A percentile compares a stretch with the other conserved stretches of the same genome.
Evolutionary conservation across 2,888 invertebrate genomes (phyloP).

Genomic region (Lydus trimaculatus): DNA sequence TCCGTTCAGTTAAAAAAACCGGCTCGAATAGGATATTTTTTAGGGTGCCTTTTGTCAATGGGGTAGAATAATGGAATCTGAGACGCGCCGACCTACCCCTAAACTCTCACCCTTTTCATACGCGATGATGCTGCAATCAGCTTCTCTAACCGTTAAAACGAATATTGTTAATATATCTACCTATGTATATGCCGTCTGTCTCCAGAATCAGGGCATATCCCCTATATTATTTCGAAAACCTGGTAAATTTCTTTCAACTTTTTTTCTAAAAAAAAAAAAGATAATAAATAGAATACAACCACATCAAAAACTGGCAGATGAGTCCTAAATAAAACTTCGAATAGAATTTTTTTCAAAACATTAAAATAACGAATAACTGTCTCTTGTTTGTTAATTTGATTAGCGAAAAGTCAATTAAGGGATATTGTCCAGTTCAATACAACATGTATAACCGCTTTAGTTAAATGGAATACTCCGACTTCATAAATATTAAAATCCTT

Average conservation of each 20-base stretch:
- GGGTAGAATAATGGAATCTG: constrained; percentile 61
- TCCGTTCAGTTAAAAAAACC: constrained; percentile 53
- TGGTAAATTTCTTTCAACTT: constrained; percentile 1
- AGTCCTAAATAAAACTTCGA: background rate
- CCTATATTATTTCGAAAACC: constrained; percentile 14
- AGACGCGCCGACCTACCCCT: constrained; percentile 59
- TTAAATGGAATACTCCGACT: constrained; percentile 42
- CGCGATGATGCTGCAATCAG: constrained; percentile 58
- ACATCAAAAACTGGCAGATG: background rate
- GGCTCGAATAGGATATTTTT: constrained; percentile 58
- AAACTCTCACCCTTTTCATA: constrained; percentile 59
- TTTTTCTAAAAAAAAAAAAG: background rate
- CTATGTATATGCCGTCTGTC: constrained; percentile 31
- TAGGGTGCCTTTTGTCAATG: constrained; percentile 59
- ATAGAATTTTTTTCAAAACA: background rate
- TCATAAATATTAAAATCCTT: constrained; percentile 27
- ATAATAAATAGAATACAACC: background rate
- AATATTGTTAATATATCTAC: constrained; percentile 1
- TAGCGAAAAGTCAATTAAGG: constrained; percentile 39
- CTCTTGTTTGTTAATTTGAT: constrained; percentile 27
- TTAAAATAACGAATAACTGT: background rate
- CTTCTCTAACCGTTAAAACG: constrained; percentile 37
- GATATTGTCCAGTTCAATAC: constrained; percentile 37
- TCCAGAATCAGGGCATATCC: constrained; percentile 19
- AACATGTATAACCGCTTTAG: constrained; percentile 42